Evolutionary conservation across 2,797 vertebrate species (phyloP).

Genomic region (Xyrichtys novacula): DNA sequence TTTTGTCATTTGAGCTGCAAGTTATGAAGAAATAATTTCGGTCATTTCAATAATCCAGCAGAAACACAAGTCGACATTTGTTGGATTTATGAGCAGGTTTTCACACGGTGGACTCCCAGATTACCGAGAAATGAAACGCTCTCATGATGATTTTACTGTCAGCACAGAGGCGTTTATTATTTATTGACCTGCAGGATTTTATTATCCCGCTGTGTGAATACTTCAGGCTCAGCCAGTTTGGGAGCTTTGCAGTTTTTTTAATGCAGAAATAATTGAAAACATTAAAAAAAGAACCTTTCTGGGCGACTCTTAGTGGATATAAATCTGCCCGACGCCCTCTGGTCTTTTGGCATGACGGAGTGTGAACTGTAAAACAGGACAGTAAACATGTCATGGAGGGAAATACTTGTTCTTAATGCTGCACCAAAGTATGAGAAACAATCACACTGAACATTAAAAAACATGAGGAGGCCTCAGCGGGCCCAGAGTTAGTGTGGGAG

Average conservation of each 20-base stretch:
- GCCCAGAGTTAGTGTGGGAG: neutral
- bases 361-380: constrained; percentile 36
- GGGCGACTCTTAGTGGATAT: constrained; percentile 34
- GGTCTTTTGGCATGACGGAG: constrained; percentile 46
- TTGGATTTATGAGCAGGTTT: constrained; percentile 35
- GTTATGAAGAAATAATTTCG: neutral
- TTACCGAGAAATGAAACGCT: constrained; percentile 15
- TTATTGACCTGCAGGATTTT: constrained; percentile 49
- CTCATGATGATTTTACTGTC: constrained; percentile 45
- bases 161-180: constrained; percentile 42
- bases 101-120: constrained; percentile 18
- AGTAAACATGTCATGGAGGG: constrained; percentile 53
- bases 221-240: neutral
- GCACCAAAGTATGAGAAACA: neutral
- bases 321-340: constrained; percentile 56
- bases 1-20: neutral
- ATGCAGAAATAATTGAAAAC: constrained; percentile 62
- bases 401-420: constrained; percentile 11
- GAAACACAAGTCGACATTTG: constrained; percentile 23
- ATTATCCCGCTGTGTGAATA: constrained; percentile 17
- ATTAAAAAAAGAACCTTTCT: constrained; percentile 38
- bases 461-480: neutral
- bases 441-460: neutral
- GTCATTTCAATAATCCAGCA: constrained; percentile 10
- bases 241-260: constrained; percentile 25